Evolutionary conservation across 1,140 invertebrate genomes (phyloP).

Genomic region (Diabrotica virgifera): DNA sequence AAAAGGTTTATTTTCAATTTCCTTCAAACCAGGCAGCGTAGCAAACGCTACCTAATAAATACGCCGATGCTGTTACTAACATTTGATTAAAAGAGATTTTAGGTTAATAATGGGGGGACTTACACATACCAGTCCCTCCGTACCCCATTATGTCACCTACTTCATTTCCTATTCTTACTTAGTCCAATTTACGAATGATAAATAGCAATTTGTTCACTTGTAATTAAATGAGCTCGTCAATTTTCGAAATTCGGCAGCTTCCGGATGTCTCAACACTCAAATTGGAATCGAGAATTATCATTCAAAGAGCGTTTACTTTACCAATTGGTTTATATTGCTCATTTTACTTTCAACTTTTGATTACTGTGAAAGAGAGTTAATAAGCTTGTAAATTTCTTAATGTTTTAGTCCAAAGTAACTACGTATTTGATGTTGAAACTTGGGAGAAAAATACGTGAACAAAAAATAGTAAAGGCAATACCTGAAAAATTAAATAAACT

Average conservation of each 20-base stretch:
- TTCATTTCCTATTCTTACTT: constrained; percentile 15
- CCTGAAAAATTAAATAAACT: no score
- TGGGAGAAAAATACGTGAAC: no score
- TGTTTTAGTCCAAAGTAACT: no score
- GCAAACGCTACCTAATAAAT: constrained; percentile 5
- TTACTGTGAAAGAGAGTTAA: no score
- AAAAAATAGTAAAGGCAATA: no score
- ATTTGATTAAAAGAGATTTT: constrained; percentile 10
- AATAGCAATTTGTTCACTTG: background rate
- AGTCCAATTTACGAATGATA: constrained; percentile 7
- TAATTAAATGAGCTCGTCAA: constrained; percentile 3
- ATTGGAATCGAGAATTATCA: background rate
- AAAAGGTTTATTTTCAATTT: constrained; percentile 7
- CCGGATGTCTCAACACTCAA: background rate
- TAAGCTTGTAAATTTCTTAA: no score
- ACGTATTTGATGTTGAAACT: no score
- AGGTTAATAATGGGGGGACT: background rate
- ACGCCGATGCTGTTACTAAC: constrained; percentile 7
- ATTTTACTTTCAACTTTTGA: no score
- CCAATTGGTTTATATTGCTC: no score
- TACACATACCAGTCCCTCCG: background rate
- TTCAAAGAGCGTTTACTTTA: no score
- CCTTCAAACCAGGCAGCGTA: background rate
- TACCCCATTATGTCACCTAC: constrained; percentile 7
- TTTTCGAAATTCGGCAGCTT: background rate